These are phyloP conservation scores for Thunnus maccoyii DNA, from an alignment of 2,113 vertebrate species.

Conservation along the genomic window DNA sequence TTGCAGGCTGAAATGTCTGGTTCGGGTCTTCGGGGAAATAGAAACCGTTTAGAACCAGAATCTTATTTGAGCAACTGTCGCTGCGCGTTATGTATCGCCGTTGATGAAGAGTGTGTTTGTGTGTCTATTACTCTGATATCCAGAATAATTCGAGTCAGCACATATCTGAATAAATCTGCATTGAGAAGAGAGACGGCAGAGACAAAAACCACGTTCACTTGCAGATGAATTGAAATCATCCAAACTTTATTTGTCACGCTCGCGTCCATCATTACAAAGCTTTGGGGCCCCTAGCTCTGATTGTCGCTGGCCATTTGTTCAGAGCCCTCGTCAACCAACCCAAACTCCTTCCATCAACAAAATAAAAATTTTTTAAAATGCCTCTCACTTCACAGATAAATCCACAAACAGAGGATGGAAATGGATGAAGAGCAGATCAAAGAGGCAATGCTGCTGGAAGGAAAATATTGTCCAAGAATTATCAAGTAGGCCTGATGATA, in stretches of 20 bases:
- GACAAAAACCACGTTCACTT: constrained; percentile 29
- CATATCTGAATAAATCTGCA: constrained; percentile 28
- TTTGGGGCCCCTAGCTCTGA: constrained; percentile 75
- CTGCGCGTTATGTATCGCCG: constrained; percentile 22
- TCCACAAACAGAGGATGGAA: constrained; percentile 41
- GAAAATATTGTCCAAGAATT: constrained; percentile 27
- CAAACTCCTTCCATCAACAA: constrained; percentile 1
- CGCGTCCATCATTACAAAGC: constrained; percentile 61
- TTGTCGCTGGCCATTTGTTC: constrained; percentile 74
- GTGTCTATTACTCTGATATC: background rate
- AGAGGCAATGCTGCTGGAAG: constrained; percentile 3
- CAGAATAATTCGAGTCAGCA: constrained; percentile 7
- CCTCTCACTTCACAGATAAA: constrained; percentile 39
- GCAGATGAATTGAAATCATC: constrained; percentile 56
- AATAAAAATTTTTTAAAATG: background rate
- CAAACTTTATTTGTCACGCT: constrained; percentile 72
- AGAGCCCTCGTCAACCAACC: constrained; percentile 34
- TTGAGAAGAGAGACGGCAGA: background rate
- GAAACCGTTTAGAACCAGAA: constrained; percentile 35
- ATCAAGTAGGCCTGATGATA: background rate
- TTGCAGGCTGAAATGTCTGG: constrained; percentile 54
- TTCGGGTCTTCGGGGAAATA: constrained; percentile 48
- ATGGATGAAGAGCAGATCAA: constrained; percentile 32
- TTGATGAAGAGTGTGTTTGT: constrained; percentile 20
- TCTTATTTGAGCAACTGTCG: constrained; percentile 45